phyloP scores from a whole-genome alignment of 2,113 vertebrate species.

The Petroica traversi region DNA sequence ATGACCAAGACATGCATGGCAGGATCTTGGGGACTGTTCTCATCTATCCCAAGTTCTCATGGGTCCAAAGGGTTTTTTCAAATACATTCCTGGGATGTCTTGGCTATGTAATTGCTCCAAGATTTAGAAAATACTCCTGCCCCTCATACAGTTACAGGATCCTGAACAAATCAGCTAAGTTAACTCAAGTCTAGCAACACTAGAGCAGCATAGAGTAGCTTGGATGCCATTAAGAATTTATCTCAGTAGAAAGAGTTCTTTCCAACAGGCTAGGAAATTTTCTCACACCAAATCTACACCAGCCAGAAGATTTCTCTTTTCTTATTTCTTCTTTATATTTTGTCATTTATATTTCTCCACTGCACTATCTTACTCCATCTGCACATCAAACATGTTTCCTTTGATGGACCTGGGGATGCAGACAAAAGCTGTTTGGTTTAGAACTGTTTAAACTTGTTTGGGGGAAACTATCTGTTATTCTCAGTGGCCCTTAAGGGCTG shows the following conservation, averaged over 20 bases:
- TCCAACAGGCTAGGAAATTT: neutral
- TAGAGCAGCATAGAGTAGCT: neutral
- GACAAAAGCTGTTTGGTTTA: conserved; percentile 33
- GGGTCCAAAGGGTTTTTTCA: neutral
- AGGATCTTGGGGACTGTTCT: neutral
- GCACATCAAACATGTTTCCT: neutral
- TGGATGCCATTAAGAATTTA: neutral
- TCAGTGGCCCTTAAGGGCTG: neutral
- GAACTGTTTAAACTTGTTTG: neutral
- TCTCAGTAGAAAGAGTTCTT: neutral
- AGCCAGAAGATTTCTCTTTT: neutral
- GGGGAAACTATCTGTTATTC: neutral
- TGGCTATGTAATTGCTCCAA: neutral
- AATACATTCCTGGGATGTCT: neutral
- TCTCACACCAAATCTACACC: neutral
- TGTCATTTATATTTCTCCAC: neutral
- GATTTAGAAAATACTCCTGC: neutral
- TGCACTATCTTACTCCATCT: neutral
- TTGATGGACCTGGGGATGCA: neutral
- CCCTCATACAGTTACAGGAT: neutral
- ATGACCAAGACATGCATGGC: neutral
- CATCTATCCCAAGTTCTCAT: neutral
- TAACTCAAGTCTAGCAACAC: neutral
- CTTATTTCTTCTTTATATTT: neutral
- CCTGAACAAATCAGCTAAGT: neutral